Base-by-base conservation (phyloP, 2,888 invertebrate genomes). In the Hypercompe scribonia region DNA sequence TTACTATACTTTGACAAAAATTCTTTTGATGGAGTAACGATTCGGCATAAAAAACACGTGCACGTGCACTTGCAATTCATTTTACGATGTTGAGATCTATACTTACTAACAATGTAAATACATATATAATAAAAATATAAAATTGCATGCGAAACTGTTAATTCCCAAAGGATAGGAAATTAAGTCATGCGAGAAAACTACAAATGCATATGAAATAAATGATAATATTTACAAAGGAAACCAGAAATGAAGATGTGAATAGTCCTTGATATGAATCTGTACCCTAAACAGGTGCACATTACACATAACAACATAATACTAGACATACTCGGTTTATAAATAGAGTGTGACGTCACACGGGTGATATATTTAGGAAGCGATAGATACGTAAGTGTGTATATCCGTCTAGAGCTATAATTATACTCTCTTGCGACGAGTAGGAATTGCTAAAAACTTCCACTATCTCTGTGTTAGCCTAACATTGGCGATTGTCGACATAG, bases 371-470 rank as follows among this genome's bases (percentile, higher is more conserved):
- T 87, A 84, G 84, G 88, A 90, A 87, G 86, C 88, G 83, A 87
- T 89, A 81, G 74, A 74, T 81, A 89, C 84, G 84, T 88, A 86
- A 85, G 86, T 88, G 81, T 76, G 72, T 84, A 86, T 90, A 87
- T 90, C 87, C 89, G 90, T 90, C 89, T 90, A 88, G 86, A 86
- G 89, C 85, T 90, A 91, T 90, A 91, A 89, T 89, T 89, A 90
- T 89, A 90, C 88, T 86, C 86, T 88, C 90, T 87, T 88, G 89
- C 89, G 89, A 88, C 88, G 88, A 74, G 81, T 87, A 84, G 84
- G 91, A 92, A 91, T 92, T 91, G 86, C 84, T 77, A 82, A 79
- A 84, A 85, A 85, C 80, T 83, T 83, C 84, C 81, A 78, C 79
- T 72, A 81, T 80, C 75, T 71, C 77, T 80, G 81, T 78, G 73